These are phyloP conservation scores for Toxotes jaculatrix DNA, from an alignment of 2,113 vertebrate species.

Conservation along the genomic window DNA sequence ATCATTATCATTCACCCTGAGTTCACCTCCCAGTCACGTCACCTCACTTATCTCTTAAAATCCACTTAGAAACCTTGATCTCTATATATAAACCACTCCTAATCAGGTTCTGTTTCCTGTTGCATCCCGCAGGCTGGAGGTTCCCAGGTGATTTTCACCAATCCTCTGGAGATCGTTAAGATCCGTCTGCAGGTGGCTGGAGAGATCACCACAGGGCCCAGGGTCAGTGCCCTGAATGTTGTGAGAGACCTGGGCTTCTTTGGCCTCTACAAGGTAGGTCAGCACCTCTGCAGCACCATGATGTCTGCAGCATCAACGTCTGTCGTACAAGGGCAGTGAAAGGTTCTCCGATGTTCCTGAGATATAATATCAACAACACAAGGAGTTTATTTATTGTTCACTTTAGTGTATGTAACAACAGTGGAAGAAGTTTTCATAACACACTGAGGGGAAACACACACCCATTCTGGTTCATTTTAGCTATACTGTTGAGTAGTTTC, in stretches of 20 bases:
- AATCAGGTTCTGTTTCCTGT: conserved; percentile 5
- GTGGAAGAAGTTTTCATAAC: not conserved
- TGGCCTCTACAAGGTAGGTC: conserved; percentile 97
- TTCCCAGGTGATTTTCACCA: conserved; percentile 99
- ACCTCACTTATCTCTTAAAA: conserved; percentile 17
- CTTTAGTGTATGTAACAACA: not conserved
- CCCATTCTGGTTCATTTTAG: not conserved
- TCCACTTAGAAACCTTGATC: conserved; percentile 15
- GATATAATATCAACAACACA: conserved; percentile 2
- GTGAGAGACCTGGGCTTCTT: conserved; percentile 95
- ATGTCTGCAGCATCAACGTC: conserved; percentile 54
- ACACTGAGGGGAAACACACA: not conserved
- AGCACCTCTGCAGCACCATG: conserved; percentile 57
- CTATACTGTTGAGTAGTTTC: not conserved
- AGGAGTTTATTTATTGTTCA: conserved; percentile 19
- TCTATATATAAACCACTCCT: conserved; percentile 18
- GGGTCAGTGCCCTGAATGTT: conserved; percentile 94
- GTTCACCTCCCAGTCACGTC: conserved; percentile 51
- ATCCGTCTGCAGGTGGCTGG: conserved; percentile 98
- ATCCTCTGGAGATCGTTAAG: conserved; percentile 98
- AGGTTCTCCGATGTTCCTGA: conserved; percentile 26
- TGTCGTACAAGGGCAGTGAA: conserved; percentile 68
- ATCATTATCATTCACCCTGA: conserved; percentile 67
- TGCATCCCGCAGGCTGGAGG: conserved; percentile 90
- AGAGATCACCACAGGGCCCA: conserved; percentile 95